Conservation (phyloP, 2,797 vertebrate species). For the Karalla daura region DNA sequence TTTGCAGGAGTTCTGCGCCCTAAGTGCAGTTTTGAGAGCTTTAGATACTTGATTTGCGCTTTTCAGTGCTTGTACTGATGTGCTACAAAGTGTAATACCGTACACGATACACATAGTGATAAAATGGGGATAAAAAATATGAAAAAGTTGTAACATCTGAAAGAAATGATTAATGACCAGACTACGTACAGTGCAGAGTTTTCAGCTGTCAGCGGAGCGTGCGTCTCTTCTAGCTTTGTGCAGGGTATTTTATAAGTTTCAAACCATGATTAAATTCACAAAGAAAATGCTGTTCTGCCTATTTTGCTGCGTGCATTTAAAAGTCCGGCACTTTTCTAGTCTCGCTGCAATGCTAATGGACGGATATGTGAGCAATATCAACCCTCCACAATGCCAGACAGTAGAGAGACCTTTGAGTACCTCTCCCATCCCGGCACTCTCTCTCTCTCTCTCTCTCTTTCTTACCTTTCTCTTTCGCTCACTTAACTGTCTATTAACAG, state of each 20-base stretch:
- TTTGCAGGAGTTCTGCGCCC: background rate
- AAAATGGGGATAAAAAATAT: too few relatives aligned
- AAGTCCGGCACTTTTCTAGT: background rate
- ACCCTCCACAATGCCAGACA: slow-evolving; percentile 6
- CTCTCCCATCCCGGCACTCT: background rate
- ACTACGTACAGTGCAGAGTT: too few relatives aligned
- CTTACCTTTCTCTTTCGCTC: background rate
- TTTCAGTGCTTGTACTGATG: background rate
- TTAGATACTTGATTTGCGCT: background rate
- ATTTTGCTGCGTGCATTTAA: background rate
- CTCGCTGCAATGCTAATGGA: slow-evolving; percentile 19
- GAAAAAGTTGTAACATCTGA: too few relatives aligned
- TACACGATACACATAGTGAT: too few relatives aligned
- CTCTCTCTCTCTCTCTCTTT: slow-evolving; percentile 4
- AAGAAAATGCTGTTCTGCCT: background rate
- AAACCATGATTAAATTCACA: too few relatives aligned
- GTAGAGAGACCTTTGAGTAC: background rate
- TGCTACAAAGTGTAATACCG: too few relatives aligned
- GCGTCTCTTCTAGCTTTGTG: too few relatives aligned
- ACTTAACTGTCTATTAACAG: background rate
- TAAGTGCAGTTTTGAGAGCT: background rate
- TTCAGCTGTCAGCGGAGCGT: too few relatives aligned
- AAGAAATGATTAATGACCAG: too few relatives aligned
- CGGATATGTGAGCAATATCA: background rate
- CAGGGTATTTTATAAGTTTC: too few relatives aligned